phyloP scores from a whole-genome alignment of 23 tunicate genomes.

The Styela plicata region DNA sequence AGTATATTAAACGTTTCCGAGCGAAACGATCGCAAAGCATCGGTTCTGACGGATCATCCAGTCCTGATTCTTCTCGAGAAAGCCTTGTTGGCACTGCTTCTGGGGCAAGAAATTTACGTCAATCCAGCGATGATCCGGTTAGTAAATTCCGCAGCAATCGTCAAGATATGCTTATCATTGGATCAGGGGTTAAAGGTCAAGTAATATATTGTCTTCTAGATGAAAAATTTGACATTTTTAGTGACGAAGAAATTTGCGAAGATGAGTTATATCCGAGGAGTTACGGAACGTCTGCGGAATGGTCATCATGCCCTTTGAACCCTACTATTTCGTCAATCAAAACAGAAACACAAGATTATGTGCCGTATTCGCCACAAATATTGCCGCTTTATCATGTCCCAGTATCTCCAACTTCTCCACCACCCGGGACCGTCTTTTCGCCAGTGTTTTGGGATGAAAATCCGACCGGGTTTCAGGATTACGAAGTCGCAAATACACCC shows the following conservation, averaged over 20 bases:
- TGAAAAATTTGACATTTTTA: neutral
- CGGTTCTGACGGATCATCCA: conserved; percentile 1
- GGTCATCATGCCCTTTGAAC: conserved; percentile 27
- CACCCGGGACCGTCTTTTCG: conserved; percentile 26
- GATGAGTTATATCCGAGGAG: conserved; percentile 72
- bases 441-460: conserved; percentile 81
- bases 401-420: conserved; percentile 41
- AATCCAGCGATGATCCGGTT: neutral
- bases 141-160: conserved; percentile 50
- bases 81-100: neutral
- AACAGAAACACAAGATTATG: neutral
- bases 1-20: conserved; percentile 83
- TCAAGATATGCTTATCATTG: conserved; percentile 53
- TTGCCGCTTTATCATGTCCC: conserved; percentile 8
- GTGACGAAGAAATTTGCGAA: neutral
- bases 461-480: conserved; percentile 16
- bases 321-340: conserved; percentile 5
- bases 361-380: conserved; percentile 3
- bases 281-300: conserved; percentile 60
- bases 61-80: conserved; percentile 12
- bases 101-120: conserved; percentile 7
- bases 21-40: conserved; percentile 29
- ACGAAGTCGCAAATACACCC: conserved; percentile 16
- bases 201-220: neutral
- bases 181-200: neutral